Base-by-base conservation (phyloP, 2,888 invertebrate species). In the Pristionchus fissidentatus region DNA sequence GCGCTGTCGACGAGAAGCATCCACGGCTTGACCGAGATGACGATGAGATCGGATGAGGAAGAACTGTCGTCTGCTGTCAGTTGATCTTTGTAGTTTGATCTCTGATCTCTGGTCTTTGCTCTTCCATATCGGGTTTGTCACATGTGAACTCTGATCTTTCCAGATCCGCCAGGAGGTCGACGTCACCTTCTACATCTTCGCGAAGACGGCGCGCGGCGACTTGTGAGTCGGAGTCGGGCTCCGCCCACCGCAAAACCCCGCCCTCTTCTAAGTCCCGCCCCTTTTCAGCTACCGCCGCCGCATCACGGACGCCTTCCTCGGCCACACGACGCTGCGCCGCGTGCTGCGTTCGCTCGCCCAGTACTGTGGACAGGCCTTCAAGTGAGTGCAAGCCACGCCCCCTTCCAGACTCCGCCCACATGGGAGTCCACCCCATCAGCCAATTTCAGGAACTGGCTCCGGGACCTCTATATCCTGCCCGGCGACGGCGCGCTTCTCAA, bases 141-240 rank as follows among this genome's bases (percentile, higher is more conserved):
- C 41, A 15, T 43, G 0, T 70, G 70, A 70, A 43, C 70, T 43
- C 43, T 70, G 41, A 70, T 77, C 46, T 77, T 49, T 26, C 19
- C 75, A 77, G 75, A 49, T 49, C 22, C 29, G 32, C 32, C 75
- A 77, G 49, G 75, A 77, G 75, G 22, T 77, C 32, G 49, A 32
- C 26, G 35, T 77, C 22, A 77, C 75, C 35, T 77, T 77, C 75
- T 77, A 77, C 32, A 46, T 77, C 75, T 77, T 77, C 35, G 75
- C 49, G 10, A 15, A 49, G 49, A 77, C 75, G 4, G 32, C 4
- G 15, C 29, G 32, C 32, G 75, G 75, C 2, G 75, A 77, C 32
- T 77, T 49, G 75, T 77, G 5, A 77, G 49, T n/a, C n/a, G n/a
- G n/a, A n/a, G n/a, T n/a, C n/a, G n/a, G n/a, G n/a, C n/a, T n/a